Evolutionary conservation across 2,888 invertebrate genomes (phyloP).

Genomic region (Drosophila siamana): DNA sequence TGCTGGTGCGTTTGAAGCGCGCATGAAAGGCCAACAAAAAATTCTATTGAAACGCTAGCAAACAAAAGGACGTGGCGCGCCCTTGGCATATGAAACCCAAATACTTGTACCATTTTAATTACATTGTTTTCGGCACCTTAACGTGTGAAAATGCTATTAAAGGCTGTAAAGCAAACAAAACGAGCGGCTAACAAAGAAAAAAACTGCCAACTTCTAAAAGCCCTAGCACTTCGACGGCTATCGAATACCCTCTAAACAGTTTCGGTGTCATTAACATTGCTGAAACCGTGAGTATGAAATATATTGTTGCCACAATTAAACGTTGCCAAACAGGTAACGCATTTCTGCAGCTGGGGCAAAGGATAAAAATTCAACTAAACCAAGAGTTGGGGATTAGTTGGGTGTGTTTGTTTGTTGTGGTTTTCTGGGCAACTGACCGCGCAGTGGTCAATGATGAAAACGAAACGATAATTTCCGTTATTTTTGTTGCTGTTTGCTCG

Average conservation of each 20-base stretch:
- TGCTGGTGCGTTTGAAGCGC: not conserved
- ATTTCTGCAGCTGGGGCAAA: not conserved
- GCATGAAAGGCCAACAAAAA: slow-evolving; percentile 4
- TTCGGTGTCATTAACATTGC: not conserved
- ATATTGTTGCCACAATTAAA: slow-evolving; percentile 4
- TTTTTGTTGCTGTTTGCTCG: slow-evolving; percentile 22
- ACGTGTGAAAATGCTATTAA: slow-evolving; percentile 67
- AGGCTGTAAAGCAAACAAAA: slow-evolving; percentile 24
- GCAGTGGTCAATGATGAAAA: slow-evolving; percentile 60
- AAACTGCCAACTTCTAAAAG: not conserved
- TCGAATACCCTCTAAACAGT: not conserved
- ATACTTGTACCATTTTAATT: slow-evolving; percentile 61
- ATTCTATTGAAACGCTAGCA: slow-evolving; percentile 1
- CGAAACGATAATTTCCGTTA: slow-evolving; percentile 69
- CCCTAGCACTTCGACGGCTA: not conserved
- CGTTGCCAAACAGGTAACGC: slow-evolving; percentile 12
- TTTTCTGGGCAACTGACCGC: slow-evolving; percentile 22
- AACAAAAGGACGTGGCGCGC: not conserved
- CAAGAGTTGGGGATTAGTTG: not conserved
- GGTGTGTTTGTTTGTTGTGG: slow-evolving; percentile 32
- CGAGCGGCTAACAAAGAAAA: not conserved
- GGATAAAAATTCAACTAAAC: not conserved
- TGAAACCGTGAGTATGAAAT: not conserved
- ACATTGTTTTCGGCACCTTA: slow-evolving; percentile 71
- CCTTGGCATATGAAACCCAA: slow-evolving; percentile 18